phyloP scores from a whole-genome alignment of 2,797 vertebrate species.

The Coracias cyanogaster region DNA sequence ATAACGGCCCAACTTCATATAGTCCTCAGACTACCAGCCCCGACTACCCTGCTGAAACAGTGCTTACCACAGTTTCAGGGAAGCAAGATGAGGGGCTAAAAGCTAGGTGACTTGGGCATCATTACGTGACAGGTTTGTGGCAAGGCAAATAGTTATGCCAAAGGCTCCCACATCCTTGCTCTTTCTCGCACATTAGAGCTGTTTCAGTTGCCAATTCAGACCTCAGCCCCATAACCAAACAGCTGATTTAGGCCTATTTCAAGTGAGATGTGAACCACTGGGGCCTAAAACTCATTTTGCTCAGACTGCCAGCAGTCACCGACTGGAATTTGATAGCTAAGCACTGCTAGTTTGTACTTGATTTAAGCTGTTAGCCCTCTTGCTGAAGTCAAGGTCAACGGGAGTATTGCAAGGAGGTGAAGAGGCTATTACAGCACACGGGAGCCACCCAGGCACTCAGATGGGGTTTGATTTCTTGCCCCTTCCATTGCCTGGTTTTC shows the following conservation, averaged over 20 bases:
- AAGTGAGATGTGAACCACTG: not conserved
- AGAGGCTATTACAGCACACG: not conserved
- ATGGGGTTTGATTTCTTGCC: not conserved
- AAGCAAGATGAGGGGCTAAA: not conserved
- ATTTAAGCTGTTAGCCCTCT: not conserved
- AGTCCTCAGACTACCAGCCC: not conserved
- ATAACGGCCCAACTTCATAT: not conserved
- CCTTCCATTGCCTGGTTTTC: not conserved
- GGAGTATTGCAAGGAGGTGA: not conserved
- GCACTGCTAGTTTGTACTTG: not conserved
- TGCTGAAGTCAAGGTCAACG: conserved; percentile 26
- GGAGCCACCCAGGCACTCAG: not conserved
- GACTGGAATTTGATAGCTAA: conserved; percentile 34
- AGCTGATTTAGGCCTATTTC: not conserved
- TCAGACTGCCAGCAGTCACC: not conserved
- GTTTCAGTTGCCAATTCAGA: not conserved
- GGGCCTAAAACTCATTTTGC: not conserved
- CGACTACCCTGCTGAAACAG: not conserved
- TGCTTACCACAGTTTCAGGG: not conserved
- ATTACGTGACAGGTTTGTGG: not conserved
- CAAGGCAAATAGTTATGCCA: not conserved
- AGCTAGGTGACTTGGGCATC: not conserved
- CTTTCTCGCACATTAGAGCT: not conserved
- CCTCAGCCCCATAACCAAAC: not conserved
- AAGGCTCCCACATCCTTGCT: not conserved